Percentiles rank a stretch among this genome's conserved stretches.
Conservation (phyloP, 2,797 vertebrate genomes). For the Enteromius thamalakanensis region DNA sequence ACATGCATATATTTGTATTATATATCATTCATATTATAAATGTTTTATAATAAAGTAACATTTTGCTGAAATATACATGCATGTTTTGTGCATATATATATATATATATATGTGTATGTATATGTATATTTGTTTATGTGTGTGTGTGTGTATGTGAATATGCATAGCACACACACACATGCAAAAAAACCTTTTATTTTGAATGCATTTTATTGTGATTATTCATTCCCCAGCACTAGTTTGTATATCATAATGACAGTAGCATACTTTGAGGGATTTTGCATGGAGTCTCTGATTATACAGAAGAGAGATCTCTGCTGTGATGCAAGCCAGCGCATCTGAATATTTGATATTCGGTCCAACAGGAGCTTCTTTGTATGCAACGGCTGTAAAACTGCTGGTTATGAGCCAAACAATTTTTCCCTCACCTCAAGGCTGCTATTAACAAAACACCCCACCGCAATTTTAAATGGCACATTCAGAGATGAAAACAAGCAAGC, state of each 20-base stretch:
- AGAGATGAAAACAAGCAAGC: slow-evolving; percentile 26
- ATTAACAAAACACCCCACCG: slow-evolving; percentile 32
- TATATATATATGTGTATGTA: too few species aligned
- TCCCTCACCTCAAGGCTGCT: slow-evolving; percentile 32
- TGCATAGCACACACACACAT: too few species aligned
- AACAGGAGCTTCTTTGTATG: slow-evolving; percentile 26
- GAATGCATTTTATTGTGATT: too few species aligned
- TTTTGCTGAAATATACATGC: too few species aligned
- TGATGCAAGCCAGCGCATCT: slow-evolving; percentile 14
- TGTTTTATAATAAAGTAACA: too few species aligned
- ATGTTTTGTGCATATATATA: too few species aligned
- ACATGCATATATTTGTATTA: too few species aligned
- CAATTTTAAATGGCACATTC: slow-evolving; percentile 29
- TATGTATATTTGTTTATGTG: too few species aligned
- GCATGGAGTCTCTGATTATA: not conserved
- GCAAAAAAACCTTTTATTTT: too few species aligned
- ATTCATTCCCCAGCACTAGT: too few species aligned
- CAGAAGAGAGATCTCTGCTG: not conserved
- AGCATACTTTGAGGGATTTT: not conserved
- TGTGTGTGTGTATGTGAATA: too few species aligned
- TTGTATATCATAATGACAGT: not conserved
- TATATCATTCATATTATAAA: too few species aligned
- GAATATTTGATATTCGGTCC: slow-evolving; percentile 16
- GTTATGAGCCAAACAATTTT: slow-evolving; percentile 15
- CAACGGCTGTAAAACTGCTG: slow-evolving; percentile 20